These are phyloP conservation scores for Bagarius yarrelli DNA, from an alignment of 2,113 vertebrate genomes.

Conservation along the genomic window DNA sequence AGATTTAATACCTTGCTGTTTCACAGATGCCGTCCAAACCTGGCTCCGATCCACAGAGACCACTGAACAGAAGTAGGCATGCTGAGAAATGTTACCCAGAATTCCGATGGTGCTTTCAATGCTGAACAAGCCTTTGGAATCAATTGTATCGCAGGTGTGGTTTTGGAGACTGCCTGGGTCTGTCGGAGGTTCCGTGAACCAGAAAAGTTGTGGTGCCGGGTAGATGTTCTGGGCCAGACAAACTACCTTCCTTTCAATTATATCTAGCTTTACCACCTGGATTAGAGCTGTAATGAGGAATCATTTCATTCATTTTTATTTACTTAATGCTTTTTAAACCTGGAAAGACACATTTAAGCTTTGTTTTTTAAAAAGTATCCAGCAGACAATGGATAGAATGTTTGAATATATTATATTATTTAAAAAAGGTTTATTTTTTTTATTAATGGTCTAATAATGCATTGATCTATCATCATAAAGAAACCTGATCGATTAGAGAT, in stretches of 20 bases:
- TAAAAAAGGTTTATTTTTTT: no score
- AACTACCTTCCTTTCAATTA: conserved; percentile 57
- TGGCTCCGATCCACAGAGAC: conserved; percentile 66
- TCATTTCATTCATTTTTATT: neutral
- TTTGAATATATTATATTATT: no score
- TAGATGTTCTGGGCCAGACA: conserved; percentile 71
- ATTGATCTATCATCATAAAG: no score
- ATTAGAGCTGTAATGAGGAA: conserved; percentile 62
- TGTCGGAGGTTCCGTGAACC: conserved; percentile 51
- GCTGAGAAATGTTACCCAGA: conserved; percentile 62
- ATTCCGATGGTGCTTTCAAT: conserved; percentile 66
- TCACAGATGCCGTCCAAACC: conserved; percentile 69
- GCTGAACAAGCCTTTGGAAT: conserved; percentile 68
- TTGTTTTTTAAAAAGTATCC: neutral
- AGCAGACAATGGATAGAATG: neutral
- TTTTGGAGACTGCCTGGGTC: conserved; percentile 54
- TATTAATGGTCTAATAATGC: no score
- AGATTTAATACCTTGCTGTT: conserved; percentile 63
- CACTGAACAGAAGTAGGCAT: conserved; percentile 70
- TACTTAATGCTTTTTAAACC: no score
- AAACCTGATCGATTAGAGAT: no score
- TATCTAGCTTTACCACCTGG: conserved; percentile 67
- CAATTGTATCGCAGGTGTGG: conserved; percentile 61
- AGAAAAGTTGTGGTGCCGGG: conserved; percentile 64
- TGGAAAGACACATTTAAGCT: neutral